Percentiles rank a stretch among this genome's conserved stretches.
Conservation (phyloP, 2,113 vertebrate genomes). For the Arothron firmamentum region DNA sequence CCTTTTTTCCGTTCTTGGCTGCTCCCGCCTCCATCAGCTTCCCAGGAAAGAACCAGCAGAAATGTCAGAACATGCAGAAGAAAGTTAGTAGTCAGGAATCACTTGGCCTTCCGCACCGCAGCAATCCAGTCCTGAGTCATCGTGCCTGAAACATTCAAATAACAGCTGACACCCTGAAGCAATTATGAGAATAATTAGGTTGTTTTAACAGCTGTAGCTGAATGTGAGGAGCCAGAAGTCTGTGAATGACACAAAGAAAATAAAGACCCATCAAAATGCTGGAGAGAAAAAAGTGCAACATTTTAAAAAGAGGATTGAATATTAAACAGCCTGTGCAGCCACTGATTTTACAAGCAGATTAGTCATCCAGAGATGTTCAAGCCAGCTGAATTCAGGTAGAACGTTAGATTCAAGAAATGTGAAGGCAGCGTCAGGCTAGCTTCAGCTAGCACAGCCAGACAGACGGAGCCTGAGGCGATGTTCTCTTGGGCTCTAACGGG, state of each 20-base stretch:
- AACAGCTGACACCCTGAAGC: slow-evolving; percentile 63
- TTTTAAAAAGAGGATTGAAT: too few relatives aligned
- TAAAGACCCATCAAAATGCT: slow-evolving; percentile 34
- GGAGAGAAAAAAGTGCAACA: too few relatives aligned
- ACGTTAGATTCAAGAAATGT: neutral
- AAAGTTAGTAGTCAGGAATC: slow-evolving; percentile 63
- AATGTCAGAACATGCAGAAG: slow-evolving; percentile 18
- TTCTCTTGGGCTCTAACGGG: too few relatives aligned
- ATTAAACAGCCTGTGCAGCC: too few relatives aligned
- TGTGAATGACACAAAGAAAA: slow-evolving; percentile 44
- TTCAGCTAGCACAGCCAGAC: neutral
- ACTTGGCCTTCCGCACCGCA: slow-evolving; percentile 25
- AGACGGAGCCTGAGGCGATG: too few relatives aligned
- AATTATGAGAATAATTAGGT: slow-evolving; percentile 60
- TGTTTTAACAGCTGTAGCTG: slow-evolving; percentile 72
- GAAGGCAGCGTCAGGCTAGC: neutral
- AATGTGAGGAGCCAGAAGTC: slow-evolving; percentile 19
- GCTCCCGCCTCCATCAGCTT: slow-evolving; percentile 25
- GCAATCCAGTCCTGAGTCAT: slow-evolving; percentile 45
- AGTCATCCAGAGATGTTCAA: too few relatives aligned
- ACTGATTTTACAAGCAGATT: too few relatives aligned
- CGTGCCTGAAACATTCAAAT: slow-evolving; percentile 60
- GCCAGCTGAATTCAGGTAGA: too few relatives aligned
- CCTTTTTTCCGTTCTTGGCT: slow-evolving; percentile 12
- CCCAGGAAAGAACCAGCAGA: slow-evolving; percentile 1